Evolutionary conservation across 2,888 invertebrate species (phyloP).

Genomic region (Tenthredo notha): DNA sequence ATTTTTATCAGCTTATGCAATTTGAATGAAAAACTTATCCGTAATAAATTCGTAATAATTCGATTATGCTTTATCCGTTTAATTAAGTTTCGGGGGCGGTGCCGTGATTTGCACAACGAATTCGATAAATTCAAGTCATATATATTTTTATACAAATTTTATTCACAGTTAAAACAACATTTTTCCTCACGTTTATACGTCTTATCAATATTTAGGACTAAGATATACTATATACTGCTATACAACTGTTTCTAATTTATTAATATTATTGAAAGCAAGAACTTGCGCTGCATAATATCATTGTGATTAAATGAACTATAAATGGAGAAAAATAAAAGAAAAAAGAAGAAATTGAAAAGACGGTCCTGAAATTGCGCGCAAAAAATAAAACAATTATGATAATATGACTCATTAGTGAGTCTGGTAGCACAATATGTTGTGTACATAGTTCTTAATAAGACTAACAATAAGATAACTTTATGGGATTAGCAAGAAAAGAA

Average conservation of each 20-base stretch:
- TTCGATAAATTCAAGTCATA: not conserved
- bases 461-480: conserved; percentile 34
- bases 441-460: conserved; percentile 16
- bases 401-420: conserved; percentile 1
- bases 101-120: not conserved
- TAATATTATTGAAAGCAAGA: not conserved
- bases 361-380: conserved; percentile 1
- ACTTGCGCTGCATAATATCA: no score
- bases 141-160: no score
- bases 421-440: conserved; percentile 47
- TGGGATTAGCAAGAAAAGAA: conserved; percentile 6
- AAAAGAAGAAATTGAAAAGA: not conserved
- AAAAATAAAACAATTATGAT: not conserved
- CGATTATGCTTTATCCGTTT: conserved; percentile 20
- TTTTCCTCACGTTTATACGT: not conserved
- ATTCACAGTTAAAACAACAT: not conserved
- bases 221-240: no score
- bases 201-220: not conserved
- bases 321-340: not conserved
- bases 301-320: not conserved
- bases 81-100: conserved; percentile 10
- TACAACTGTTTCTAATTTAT: not conserved
- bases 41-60: conserved; percentile 13
- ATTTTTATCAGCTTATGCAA: not conserved
- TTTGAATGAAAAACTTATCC: not conserved